These are phyloP conservation scores for Sinocyclocheilus rhinocerous DNA, from an alignment of 2,113 vertebrate genomes.

Conservation along the genomic window DNA sequence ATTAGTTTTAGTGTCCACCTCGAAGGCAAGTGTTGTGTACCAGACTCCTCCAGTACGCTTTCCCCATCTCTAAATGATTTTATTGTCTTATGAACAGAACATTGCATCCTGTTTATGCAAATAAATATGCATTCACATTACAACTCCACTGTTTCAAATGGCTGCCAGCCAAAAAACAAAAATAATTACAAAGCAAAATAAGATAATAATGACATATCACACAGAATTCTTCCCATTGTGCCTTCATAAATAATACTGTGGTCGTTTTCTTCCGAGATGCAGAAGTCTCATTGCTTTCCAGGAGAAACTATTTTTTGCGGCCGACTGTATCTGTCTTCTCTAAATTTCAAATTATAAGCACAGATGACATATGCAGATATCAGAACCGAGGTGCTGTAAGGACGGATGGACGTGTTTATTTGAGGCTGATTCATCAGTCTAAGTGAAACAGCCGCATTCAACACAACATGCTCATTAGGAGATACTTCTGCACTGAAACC, in stretches of 20 bases:
- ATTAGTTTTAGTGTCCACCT: neutral
- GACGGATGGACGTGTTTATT: slow-evolving; percentile 34
- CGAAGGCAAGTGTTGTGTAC: neutral
- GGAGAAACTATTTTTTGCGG: neutral
- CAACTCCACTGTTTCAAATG: neutral
- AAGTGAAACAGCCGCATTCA: slow-evolving; percentile 33
- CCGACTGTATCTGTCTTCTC: neutral
- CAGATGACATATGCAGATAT: slow-evolving; percentile 30
- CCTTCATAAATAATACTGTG: neutral
- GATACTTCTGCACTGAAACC: neutral
- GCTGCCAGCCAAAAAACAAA: neutral
- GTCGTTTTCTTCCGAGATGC: neutral
- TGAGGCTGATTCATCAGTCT: slow-evolving; percentile 47
- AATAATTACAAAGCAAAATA: neutral
- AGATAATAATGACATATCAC: too few species aligned
- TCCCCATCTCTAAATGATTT: neutral
- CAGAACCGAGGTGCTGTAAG: slow-evolving; percentile 24
- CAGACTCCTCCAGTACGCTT: neutral
- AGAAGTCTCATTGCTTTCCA: neutral
- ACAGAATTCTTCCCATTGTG: neutral
- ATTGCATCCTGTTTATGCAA: neutral
- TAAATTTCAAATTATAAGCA: neutral
- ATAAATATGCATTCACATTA: neutral
- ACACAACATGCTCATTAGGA: slow-evolving; percentile 36
- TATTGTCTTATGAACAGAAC: neutral